Conservation (phyloP, 2,888 invertebrate genomes). For the Aplocera efformata region DNA sequence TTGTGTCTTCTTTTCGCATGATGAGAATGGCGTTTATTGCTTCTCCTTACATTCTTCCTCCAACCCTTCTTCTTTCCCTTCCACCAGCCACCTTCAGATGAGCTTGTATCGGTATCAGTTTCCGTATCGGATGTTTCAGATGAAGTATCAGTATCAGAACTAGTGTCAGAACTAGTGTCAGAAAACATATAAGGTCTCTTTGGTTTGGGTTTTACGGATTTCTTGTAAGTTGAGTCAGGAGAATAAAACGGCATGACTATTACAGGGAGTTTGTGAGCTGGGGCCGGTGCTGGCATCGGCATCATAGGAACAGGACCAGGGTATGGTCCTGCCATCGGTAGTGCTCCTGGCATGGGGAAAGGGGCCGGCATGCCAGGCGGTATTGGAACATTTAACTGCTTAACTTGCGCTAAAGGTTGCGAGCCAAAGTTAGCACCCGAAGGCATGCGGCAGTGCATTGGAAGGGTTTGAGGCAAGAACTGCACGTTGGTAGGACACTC, state of each 20-base stretch:
- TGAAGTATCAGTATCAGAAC: conserved; percentile 28
- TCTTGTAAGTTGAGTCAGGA: conserved; percentile 50
- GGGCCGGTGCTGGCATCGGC: conserved; percentile 35
- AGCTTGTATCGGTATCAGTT: conserved; percentile 33
- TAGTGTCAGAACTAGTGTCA: conserved; percentile 11
- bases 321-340: conserved; percentile 28
- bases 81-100: conserved; percentile 46
- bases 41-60: conserved; percentile 30
- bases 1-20: conserved; percentile 30
- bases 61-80: conserved; percentile 27
- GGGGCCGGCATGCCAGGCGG: conserved; percentile 27
- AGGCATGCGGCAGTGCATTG: conserved; percentile 72
- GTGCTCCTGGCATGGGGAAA: conserved; percentile 23
- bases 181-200: conserved; percentile 9
- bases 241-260: conserved; percentile 74
- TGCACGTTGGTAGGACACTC: conserved; percentile 58
- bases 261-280: conserved; percentile 59
- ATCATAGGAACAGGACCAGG: conserved; percentile 30
- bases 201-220: conserved; percentile 14
- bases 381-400: conserved; percentile 27
- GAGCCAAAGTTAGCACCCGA: conserved; percentile 29
- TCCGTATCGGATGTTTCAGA: conserved; percentile 32
- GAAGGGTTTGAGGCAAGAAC: conserved; percentile 63
- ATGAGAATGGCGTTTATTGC: conserved; percentile 23
- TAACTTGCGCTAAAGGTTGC: no score